These are phyloP conservation scores for Andricus grossulariae DNA, from an alignment of 1,140 invertebrate species.

Conservation along the genomic window DNA sequence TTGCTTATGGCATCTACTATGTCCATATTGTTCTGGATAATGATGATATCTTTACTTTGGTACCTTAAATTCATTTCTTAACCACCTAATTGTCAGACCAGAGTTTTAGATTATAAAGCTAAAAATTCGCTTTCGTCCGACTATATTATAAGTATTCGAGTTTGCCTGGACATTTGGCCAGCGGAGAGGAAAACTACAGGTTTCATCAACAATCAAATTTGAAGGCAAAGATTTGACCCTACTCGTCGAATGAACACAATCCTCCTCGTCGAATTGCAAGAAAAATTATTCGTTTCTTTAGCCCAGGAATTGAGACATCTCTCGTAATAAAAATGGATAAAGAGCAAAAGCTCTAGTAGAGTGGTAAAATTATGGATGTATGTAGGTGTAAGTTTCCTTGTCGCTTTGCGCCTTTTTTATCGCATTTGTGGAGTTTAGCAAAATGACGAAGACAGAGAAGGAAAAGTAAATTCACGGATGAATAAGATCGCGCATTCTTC, in stretches of 20 bases:
- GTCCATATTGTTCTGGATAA: neutral
- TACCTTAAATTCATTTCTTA: neutral
- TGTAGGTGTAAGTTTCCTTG: neutral
- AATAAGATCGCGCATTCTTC: constrained; percentile 17
- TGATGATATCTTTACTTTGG: neutral
- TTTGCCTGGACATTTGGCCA: too few relatives aligned
- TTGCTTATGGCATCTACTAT: neutral
- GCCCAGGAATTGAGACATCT: neutral
- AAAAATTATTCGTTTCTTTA: too few relatives aligned
- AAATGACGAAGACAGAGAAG: constrained; percentile 16
- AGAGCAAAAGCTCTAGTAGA: neutral
- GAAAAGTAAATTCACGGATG: constrained; percentile 8
- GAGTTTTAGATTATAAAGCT: neutral
- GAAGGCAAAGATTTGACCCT: too few relatives aligned
- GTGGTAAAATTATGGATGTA: neutral
- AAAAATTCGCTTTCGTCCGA: neutral
- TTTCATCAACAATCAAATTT: too few relatives aligned
- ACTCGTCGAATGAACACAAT: too few relatives aligned
- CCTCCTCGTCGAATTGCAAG: too few relatives aligned
- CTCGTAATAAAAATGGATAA: neutral
- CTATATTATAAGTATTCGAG: too few relatives aligned
- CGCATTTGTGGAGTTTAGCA: constrained; percentile 10
- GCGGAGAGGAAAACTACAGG: too few relatives aligned
- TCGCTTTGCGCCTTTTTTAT: neutral
- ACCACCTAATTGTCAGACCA: neutral